Conservation (phyloP, 2,113 vertebrate species). For the Spermophilus dauricus region DNA sequence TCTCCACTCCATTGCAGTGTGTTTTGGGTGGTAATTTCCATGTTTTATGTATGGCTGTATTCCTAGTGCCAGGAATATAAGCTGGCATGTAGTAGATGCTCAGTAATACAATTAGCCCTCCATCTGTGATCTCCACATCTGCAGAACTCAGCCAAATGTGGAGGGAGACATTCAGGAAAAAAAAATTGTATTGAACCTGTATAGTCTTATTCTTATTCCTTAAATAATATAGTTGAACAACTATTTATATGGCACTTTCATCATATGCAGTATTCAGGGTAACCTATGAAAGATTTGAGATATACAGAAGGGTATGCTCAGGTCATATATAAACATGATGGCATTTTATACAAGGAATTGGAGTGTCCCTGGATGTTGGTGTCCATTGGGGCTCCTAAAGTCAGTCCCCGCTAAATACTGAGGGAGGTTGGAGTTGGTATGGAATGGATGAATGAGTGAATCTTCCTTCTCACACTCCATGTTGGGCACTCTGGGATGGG, state of each 20-base stretch:
- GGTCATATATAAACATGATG: background rate
- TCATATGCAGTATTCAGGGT: background rate
- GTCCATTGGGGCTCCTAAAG: background rate
- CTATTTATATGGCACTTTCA: background rate
- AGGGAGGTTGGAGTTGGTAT: background rate
- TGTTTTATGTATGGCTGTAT: background rate
- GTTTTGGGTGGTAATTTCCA: background rate
- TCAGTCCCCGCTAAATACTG: background rate
- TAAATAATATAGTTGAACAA: background rate
- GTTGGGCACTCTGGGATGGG: background rate
- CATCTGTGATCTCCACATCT: background rate
- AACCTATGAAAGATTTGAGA: background rate
- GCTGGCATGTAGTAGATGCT: background rate
- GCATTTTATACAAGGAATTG: background rate
- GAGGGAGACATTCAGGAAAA: background rate
- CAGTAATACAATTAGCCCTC: background rate
- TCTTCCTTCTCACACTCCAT: background rate
- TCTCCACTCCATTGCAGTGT: background rate
- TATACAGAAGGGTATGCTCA: background rate
- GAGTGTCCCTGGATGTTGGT: background rate
- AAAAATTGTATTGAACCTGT: background rate
- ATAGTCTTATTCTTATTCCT: background rate
- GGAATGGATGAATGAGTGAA: background rate
- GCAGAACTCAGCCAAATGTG: background rate
- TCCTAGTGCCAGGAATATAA: background rate